Base-by-base conservation (phyloP, 1,140 invertebrate species). In the Schlechtendalia chinensis region DNA sequence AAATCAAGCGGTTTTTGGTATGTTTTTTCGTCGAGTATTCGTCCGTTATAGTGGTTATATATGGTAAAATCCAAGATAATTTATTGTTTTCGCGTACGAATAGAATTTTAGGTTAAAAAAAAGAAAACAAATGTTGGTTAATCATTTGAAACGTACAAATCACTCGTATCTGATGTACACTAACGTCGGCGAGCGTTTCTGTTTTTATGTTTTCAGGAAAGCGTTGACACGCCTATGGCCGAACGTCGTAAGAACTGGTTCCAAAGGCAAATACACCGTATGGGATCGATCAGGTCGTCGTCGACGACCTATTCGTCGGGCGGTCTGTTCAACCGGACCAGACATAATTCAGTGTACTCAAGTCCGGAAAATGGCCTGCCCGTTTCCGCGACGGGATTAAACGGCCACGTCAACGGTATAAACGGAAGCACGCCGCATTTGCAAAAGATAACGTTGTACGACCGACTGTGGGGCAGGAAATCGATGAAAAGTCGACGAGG, bases 181-280 rank as follows among this genome's bases (percentile, higher is more conserved):
- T n/a, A n/a, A n/a, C n/a, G n/a, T n/a, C n/a, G n/a, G n/a, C n/a
- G n/a, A n/a, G n/a, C n/a, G n/a, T n/a, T n/a, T n/a, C n/a, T n/a
- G n/a, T n/a, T 69, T 24, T 16, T 47, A 24, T 39, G 12, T 69
- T 47, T 67, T 22, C 24, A 95, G 93, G 93, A 94, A 86, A 94
- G 93, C 84, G 93, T 95, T 0, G 93, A 94, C 83, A 94, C 93
- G 0, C 93, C 93, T 1, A 87, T 95, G 83, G 93, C 93, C 12
- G 92, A 94, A 83, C 85, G 93, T 67, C 86, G 93, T n/a, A 94
- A 94, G 85, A 94, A 93, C 85, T 95, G 93, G 93, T 91, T 95
- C 81, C 91, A 92, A 80, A 87, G 93, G 29, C 92, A 93, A 84
- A 91, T 94, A 54, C 93, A 91, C 6, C 86, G 93, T 82, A 92